Evolutionary conservation across 2,888 invertebrate genomes (phyloP), one percentile per base, ranked within the genome.

Genomic region (Calameuta filiformis): DNA sequence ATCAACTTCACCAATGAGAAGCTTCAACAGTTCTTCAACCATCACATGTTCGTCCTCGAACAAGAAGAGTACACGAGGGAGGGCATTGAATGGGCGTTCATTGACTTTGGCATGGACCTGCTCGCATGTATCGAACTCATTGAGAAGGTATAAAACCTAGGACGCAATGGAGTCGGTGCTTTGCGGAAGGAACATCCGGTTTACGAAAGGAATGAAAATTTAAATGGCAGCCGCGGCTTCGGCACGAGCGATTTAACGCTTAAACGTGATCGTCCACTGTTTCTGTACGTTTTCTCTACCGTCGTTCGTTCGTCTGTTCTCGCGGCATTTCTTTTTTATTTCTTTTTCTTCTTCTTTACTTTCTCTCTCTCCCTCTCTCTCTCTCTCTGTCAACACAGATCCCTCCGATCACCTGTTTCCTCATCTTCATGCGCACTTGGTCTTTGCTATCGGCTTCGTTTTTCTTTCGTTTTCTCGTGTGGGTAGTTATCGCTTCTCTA

Each of bases 1-100:
- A 97, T 97, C 94, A 97, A 97, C 94, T 97, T 97, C 94, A 97
- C 97, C 92, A 97, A 97, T 93, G 97, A 97, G 94, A 96, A 97
- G 92, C 94, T 97, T 90, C 97, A 97, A 93, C 97, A 97, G 93
- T 97, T 97, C 95, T 97, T 97, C 95, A 97, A 97, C 93, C 97
- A 97, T 92, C 96, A 97, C 94, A 97, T 97, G 97, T 97, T 97
- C 93, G 96, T 97, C 86, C 94, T 97, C 91, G 97, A 97, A 94
- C 97, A 97, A 94, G 97, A 97, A 93, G 97, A 97, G 92, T 97
- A 97, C 93, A 95, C 96, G 92, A 94, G 95, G 87, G 97, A 97
- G 93, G 97, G 97, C 92, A 97, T 97, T 93, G 95, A 96, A 92
- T 97, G 97, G 97, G 95, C 95, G 90, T 97, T 97, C 93, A 97